phyloP scores from a whole-genome alignment of 2,113 vertebrate species.

The Lichenostomus cassidix region DNA sequence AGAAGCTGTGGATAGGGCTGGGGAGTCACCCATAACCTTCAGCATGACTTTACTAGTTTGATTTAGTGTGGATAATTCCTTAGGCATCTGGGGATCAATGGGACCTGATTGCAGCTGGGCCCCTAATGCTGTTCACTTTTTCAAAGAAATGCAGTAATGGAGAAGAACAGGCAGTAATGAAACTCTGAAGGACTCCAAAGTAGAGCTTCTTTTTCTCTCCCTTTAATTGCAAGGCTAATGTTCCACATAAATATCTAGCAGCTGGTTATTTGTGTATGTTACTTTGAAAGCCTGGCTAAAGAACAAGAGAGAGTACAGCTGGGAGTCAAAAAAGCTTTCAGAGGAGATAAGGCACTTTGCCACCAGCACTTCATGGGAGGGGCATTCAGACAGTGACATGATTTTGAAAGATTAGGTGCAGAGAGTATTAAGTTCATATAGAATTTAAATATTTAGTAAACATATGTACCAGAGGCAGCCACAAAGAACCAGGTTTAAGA shows the following conservation, averaged over 20 bases:
- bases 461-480: not conserved
- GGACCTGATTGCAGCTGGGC: conserved; percentile 16
- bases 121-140: not conserved
- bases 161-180: conserved; percentile 16
- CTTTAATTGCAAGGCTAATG: conserved; percentile 55
- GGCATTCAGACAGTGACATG: not conserved
- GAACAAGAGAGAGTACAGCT: conserved; percentile 47
- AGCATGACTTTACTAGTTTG: not conserved
- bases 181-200: conserved; percentile 12
- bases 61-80: not conserved
- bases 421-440: not conserved
- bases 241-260: conserved; percentile 56
- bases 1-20: not conserved
- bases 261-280: conserved; percentile 52
- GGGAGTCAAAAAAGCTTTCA: conserved; percentile 57
- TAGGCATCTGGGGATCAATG: conserved; percentile 1
- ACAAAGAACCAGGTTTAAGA: not conserved
- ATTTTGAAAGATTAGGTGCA: conserved; percentile 30
- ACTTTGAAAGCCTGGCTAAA: conserved; percentile 45
- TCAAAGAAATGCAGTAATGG: not conserved
- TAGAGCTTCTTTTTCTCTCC: conserved; percentile 25
- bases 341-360: conserved; percentile 34
- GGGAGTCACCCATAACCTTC: not conserved
- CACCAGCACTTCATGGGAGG: not conserved
- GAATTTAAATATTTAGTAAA: conserved; percentile 48